These are phyloP conservation scores for Heliconius sara DNA, from an alignment of 2,888 invertebrate species.

Conservation along the genomic window DNA sequence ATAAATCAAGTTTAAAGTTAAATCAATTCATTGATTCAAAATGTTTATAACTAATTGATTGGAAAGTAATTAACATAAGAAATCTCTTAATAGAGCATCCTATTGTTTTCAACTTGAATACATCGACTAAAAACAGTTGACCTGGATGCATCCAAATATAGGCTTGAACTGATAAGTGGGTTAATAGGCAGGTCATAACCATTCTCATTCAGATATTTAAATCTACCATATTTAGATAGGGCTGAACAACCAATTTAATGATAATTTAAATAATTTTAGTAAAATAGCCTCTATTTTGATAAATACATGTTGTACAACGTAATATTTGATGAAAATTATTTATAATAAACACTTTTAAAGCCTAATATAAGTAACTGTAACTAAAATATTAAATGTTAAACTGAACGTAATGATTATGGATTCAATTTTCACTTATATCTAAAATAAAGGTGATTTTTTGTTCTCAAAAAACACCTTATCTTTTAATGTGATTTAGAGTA, in stretches of 20 bases:
- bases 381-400: slow-evolving; percentile 2
- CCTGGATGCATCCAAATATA: not conserved
- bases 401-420: not conserved
- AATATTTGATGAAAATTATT: not conserved
- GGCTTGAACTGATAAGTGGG: not conserved
- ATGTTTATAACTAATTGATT: not conserved
- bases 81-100: not conserved
- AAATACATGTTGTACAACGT: not conserved
- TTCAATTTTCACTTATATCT: not conserved
- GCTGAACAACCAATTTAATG: not conserved
- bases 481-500: not conserved
- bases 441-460: not conserved
- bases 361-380: not conserved
- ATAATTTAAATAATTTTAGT: not conserved
- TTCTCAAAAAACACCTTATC: not conserved
- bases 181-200: not conserved
- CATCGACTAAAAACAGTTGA: not conserved
- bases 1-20: not conserved
- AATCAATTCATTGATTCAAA: not conserved
- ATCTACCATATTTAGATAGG: not conserved
- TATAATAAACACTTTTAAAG: not conserved
- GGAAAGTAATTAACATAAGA: not conserved
- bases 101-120: not conserved
- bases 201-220: not conserved
- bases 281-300: not conserved